Evolutionary conservation across 2,113 vertebrate species (phyloP), one percentile per base, ranked within the genome.

Genomic region (Isichthys henryi): DNA sequence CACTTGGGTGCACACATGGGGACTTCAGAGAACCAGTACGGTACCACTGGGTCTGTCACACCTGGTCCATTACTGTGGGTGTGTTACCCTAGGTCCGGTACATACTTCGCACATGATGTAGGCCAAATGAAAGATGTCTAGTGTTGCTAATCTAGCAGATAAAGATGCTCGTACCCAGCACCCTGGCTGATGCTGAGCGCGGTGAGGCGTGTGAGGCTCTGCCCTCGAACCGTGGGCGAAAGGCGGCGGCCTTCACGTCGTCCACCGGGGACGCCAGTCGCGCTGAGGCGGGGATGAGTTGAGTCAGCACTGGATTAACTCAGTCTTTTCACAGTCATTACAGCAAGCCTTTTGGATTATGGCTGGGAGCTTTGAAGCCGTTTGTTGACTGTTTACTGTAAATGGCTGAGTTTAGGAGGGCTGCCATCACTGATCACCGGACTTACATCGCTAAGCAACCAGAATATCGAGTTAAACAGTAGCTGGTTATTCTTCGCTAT

Each of bases 361-460:
- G 83, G 46, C 88, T 89, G 91, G 92, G 93, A 92, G 91, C 94
- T 94, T 94, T 21, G 92, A 91, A 95, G 94, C 94, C 90, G 92
- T 95, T 95, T 95, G 93, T 94, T 94, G 93, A 94, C 94, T 94
- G 93, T 94, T 94, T 94, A 94, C 94, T 95, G 92, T 94, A 95
- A 95, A 94, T 94, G 94, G 92, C 92, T 90, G 87, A 95, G 94
- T 95, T 95, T 94, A 95, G 94, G 94, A 95, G 94, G 92, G 93
- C 92, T 93, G 94, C 95, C 94, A 95, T 96, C 95, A 94, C 93
- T 95, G 95, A 95, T 95, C 94, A 94, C 1, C 90, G 93, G 94
- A 95, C 95, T 95, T 94, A 94, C 94, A 95, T 95, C 95, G 94
- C 95, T 95, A 95, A 94, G 94, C 95, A 94, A 95, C 95, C 92